Evolutionary conservation across 2,797 vertebrate genomes (phyloP), one percentile per base, ranked within the genome.

Genomic region (Oreochromis mossambicus): DNA sequence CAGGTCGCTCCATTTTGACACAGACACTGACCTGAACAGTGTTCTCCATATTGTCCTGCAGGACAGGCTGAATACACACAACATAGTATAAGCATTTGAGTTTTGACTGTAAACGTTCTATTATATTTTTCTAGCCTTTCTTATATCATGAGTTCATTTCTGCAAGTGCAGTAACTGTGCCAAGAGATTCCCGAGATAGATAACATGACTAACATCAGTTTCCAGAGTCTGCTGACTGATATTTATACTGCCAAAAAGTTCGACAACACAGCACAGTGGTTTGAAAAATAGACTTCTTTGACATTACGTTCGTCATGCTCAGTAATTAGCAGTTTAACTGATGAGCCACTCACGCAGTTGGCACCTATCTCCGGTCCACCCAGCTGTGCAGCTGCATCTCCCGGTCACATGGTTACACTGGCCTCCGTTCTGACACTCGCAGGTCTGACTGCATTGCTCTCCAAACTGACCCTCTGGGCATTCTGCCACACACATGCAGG

Each of bases 361-460:
- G 86, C 95, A 97, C 86, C 86, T 92, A 82, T 73, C 78, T 88
- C 94, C 94, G 11, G 81, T 94, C 95, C 92, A 95, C 2, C 95
- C 94, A 0, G 92, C 91, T 6, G 50, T 50, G 73, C 96, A 96
- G 83, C 94, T 88, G 89, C 96, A 96, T 0, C 1, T 89, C 29
- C 92, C 88, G 0, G 84, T 95, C 73, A 93, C n/a, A 5, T 92
- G 95, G 90, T 96, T 89, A 70, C 95, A 96, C 88, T 81, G 86
- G 2, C 92, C 93, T 85, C 92, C 86, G 0, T 94, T 95, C 88
- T 95, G 94, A 92, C 94, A 95, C 80, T 88, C 87, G 81, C 93
- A 97, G 77, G 81, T 19, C 81, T 75, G 89, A 90, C 89, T 87
- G 86, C 94, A 96, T 83, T 75, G 83, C 15, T 94, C 83, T 79